Base-by-base conservation (phyloP, 1,140 invertebrate genomes). In the Zaprionus africanus region DNA sequence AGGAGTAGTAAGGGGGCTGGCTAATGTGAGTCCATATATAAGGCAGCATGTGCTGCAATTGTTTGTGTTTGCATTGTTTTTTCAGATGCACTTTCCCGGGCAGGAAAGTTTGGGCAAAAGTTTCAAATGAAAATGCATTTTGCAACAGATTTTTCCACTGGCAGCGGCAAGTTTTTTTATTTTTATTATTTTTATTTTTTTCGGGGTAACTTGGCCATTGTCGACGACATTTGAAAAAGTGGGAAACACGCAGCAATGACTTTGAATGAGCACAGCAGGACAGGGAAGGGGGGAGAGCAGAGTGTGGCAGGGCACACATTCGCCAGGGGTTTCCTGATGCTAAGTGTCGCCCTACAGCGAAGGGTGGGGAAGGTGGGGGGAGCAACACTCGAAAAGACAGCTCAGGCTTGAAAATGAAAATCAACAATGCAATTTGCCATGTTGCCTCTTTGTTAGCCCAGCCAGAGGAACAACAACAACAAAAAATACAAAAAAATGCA, bases 401-500 rank as follows among this genome's bases (percentile, higher is more conserved):
- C 76, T 81, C 76, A 90, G 84, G 84, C 84, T 90, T 88, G 85
- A 88, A 88, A 88, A 88, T 88, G 81, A 88, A 88, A 90, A 88
- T 88, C 85, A 88, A 88, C 85, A 88, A 90, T 88, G 85, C 85
- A 90, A 88, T 90, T 88, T 88, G 85, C 81, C 68, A 78, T 69
- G 84, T 80, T 81, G 78, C 75, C 75, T 65, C 81, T 78, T 73
- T 77, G 78, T 68, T 68, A 51, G 64, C 64, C 43, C 56, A 53
- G 75, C 49, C 57, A 61, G 51, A 53, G 60, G 49, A 49, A 65
- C 54, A 56, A 26, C 15, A 46, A 38, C 54, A 51, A 76, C 38
- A 68, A 65, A 43, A 34, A 53, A 53, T 22, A 36, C 0, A 61
- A 65, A 65, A 69, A 74, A 80, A 74, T 46, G 28, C 61, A 60